phyloP scores from a whole-genome alignment of 92 coral and sea anemone genomes.

The Scolanthus callimorphus region DNA sequence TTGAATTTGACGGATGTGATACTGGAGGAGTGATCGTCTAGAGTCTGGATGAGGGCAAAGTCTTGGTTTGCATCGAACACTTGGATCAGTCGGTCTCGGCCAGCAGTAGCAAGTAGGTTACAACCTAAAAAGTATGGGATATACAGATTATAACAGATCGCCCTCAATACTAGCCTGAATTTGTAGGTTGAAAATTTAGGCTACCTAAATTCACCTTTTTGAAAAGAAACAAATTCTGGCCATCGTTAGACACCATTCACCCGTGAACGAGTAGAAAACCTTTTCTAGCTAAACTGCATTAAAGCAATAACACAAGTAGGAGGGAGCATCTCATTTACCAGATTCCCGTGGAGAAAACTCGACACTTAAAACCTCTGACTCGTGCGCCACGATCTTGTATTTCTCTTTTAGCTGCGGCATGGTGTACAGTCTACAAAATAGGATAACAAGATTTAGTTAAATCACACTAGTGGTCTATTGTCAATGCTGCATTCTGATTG shows the following conservation, averaged over 20 bases:
- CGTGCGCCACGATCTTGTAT: constrained; percentile 76
- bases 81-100: constrained; percentile 79
- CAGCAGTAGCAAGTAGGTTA: constrained; percentile 68
- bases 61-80: constrained; percentile 62
- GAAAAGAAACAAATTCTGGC: no score
- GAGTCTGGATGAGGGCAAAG: constrained; percentile 64
- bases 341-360: constrained; percentile 70
- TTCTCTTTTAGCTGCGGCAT: constrained; percentile 57
- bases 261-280: no score
- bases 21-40: constrained; percentile 86
- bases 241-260: no score
- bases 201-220: no score
- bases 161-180: background rate
- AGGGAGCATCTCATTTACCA: constrained; percentile 30
- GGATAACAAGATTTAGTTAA: background rate
- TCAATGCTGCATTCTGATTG: no score
- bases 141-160: background rate
- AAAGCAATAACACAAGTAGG: background rate
- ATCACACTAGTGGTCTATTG: no score
- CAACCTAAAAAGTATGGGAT: constrained; percentile 19
- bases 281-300: background rate
- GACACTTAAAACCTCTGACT: constrained; percentile 80
- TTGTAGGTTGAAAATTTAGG: no score
- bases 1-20: constrained; percentile 75
- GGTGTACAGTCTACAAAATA: constrained; percentile 53